Percentiles rank a stretch among this genome's conserved stretches.
These are phyloP conservation scores for Eudyptes chrysolophus DNA, from an alignment of 2,113 vertebrate genomes.

Conservation along the genomic window DNA sequence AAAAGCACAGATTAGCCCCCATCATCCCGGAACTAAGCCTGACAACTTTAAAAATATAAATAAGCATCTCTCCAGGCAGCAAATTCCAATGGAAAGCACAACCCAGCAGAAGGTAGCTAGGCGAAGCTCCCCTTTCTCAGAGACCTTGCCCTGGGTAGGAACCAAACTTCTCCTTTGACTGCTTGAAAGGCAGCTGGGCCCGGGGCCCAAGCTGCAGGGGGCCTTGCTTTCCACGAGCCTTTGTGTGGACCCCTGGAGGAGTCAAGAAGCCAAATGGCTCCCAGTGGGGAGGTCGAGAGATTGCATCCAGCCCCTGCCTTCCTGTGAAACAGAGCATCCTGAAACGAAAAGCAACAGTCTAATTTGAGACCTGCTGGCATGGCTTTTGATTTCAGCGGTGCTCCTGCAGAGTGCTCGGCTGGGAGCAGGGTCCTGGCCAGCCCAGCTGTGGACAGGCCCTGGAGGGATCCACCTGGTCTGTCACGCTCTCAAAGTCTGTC, in stretches of 20 bases:
- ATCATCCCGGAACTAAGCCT: slow-evolving; percentile 7
- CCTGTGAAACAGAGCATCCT: neutral
- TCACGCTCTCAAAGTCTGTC: neutral
- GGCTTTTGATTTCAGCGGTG: neutral
- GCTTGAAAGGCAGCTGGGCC: slow-evolving; percentile 39
- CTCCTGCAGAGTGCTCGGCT: neutral
- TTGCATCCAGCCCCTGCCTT: neutral
- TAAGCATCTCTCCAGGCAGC: neutral
- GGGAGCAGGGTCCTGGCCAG: neutral
- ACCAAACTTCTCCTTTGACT: neutral
- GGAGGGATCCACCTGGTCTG: neutral
- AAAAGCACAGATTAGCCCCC: neutral
- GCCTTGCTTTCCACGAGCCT: neutral
- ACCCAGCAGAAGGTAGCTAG: slow-evolving; percentile 21
- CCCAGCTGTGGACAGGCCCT: neutral
- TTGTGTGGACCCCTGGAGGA: neutral
- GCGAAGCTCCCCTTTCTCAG: neutral
- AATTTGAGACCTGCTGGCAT: neutral
- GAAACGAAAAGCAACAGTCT: neutral
- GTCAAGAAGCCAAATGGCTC: neutral
- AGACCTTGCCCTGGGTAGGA: neutral
- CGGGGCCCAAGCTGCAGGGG: neutral
- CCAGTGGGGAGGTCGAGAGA: neutral
- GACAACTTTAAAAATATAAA: slow-evolving; percentile 7
- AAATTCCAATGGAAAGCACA: slow-evolving; percentile 29